phyloP scores from a whole-genome alignment of 2,113 vertebrate species.

The Protobothrops flavoviridis region DNA sequence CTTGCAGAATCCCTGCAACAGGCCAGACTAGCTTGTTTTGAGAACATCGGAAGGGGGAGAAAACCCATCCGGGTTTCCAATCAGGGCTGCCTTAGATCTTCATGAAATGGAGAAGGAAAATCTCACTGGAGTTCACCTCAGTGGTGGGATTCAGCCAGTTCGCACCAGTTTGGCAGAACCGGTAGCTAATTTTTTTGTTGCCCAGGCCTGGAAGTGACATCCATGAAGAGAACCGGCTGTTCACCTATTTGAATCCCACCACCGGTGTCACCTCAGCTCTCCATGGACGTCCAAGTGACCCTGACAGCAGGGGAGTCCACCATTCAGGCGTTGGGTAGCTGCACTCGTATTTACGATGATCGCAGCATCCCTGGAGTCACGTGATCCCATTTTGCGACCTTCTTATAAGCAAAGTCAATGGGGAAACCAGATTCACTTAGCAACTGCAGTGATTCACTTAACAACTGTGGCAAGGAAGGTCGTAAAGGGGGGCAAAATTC shows the following conservation, averaged over 20 bases:
- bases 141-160: too few species aligned
- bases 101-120: not conserved
- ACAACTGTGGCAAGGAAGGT: not conserved
- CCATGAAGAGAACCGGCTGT: too few species aligned
- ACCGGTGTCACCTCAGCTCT: not conserved
- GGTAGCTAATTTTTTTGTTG: too few species aligned
- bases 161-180: too few species aligned
- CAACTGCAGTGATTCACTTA: too few species aligned
- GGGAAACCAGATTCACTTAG: not conserved
- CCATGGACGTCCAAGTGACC: not conserved
- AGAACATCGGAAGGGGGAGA: not conserved
- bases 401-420: not conserved
- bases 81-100: not conserved
- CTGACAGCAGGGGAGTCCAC: not conserved
- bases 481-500: not conserved
- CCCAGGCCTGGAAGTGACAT: too few species aligned
- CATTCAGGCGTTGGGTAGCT: not conserved
- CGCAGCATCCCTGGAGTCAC: too few species aligned
- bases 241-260: too few species aligned
- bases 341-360: not conserved
- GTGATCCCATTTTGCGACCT: not conserved
- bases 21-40: not conserved
- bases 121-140: not conserved
- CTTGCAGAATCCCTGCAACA: not conserved
- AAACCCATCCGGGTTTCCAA: not conserved